Conservation (phyloP, 53 echinoderm and acorn worm species). For the Actinopyga echinites region DNA sequence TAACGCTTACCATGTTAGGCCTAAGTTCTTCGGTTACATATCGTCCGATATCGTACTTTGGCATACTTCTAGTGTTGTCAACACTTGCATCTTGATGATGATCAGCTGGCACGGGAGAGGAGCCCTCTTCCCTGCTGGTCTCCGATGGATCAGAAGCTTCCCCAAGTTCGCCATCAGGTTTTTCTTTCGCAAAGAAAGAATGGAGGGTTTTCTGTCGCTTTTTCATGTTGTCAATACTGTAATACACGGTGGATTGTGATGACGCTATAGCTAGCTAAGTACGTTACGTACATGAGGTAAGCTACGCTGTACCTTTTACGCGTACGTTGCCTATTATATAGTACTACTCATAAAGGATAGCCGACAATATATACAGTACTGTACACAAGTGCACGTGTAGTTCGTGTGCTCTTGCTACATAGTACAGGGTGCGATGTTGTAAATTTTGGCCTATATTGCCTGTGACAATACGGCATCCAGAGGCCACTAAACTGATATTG, state of each 20-base stretch:
- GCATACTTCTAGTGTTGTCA: background rate
- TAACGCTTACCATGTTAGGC: slow-evolving; percentile 6
- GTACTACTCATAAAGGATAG: no score
- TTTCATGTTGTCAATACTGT: background rate
- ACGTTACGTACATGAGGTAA: no score
- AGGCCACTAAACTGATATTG: no score
- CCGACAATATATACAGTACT: no score
- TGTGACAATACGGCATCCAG: no score
- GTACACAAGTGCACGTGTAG: no score
- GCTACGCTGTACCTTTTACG: background rate
- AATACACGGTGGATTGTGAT: background rate
- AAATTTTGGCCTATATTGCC: no score
- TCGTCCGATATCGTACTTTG: background rate
- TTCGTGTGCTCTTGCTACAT: no score
- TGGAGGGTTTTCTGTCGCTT: slow-evolving; percentile 6
- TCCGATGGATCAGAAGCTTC: background rate
- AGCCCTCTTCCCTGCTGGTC: background rate
- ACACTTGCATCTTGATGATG: background rate
- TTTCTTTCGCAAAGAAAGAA: background rate
- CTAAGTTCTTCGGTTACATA: background rate
- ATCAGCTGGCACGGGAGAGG: background rate
- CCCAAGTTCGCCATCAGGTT: background rate
- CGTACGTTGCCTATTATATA: no score
- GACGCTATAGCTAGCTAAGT: background rate
- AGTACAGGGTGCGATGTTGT: no score